These are phyloP conservation scores for Pangasianodon hypophthalmus DNA, from an alignment of 2,113 vertebrate genomes.

Conservation along the genomic window DNA sequence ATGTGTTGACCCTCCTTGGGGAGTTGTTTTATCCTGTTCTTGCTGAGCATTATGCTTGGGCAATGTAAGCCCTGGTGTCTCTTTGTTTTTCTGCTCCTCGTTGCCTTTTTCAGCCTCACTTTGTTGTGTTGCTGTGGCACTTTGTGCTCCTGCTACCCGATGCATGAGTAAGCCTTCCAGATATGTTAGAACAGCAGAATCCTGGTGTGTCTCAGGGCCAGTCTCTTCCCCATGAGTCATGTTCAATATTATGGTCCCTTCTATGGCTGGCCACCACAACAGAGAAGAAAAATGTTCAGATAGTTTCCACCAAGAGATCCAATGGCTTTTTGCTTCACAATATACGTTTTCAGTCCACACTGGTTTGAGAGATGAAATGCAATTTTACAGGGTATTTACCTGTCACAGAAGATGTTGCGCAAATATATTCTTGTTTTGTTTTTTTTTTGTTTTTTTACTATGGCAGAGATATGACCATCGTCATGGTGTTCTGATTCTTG, in stretches of 20 bases:
- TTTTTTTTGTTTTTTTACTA: constrained; percentile 11
- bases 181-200: constrained; percentile 91
- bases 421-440: background rate
- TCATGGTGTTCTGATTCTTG: constrained; percentile 16
- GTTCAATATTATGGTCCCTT: constrained; percentile 84
- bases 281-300: constrained; percentile 41
- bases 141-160: constrained; percentile 84
- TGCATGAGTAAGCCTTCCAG: constrained; percentile 93
- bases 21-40: constrained; percentile 66
- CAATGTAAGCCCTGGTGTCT: constrained; percentile 75
- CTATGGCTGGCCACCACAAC: constrained; percentile 58
- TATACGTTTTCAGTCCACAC: constrained; percentile 25
- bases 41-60: constrained; percentile 77
- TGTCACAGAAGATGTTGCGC: background rate
- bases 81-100: constrained; percentile 77
- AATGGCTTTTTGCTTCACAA: constrained; percentile 34
- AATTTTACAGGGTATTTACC: constrained; percentile 33
- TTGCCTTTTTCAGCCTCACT: constrained; percentile 71
- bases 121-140: constrained; percentile 76
- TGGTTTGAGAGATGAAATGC: constrained; percentile 25
- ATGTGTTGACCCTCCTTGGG: constrained; percentile 78
- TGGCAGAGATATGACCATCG: constrained; percentile 15
- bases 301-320: constrained; percentile 23
- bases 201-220: constrained; percentile 92
- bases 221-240: constrained; percentile 96